Percentiles rank a stretch among this genome's conserved stretches.
phyloP scores from a whole-genome alignment of 1,140 invertebrate species.

The Grapholita molesta region DNA sequence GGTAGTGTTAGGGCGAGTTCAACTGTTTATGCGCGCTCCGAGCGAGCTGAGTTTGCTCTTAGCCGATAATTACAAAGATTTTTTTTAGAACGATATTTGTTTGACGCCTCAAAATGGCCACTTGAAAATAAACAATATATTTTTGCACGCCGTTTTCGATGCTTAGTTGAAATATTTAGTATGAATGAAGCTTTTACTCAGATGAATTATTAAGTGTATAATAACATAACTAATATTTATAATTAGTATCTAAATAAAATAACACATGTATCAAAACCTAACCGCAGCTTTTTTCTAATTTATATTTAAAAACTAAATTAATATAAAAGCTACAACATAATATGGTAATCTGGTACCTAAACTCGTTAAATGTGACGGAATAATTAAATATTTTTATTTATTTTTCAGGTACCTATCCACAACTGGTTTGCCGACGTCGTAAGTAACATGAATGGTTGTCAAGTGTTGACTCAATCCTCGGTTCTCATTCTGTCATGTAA shows the following conservation, averaged over 20 bases:
- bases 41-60: not conserved
- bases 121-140: too few relatives aligned
- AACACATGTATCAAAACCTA: too few relatives aligned
- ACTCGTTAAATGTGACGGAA: not conserved
- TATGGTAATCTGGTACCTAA: not conserved
- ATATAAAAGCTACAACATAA: too few relatives aligned
- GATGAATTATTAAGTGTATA: too few relatives aligned
- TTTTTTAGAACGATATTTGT: not conserved
- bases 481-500: constrained; percentile 8
- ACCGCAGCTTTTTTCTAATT: too few relatives aligned
- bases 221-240: too few relatives aligned
- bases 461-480: not conserved
- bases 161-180: too few relatives aligned
- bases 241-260: too few relatives aligned
- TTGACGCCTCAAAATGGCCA: not conserved
- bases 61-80: not conserved
- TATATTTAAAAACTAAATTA: too few relatives aligned
- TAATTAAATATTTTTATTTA: not conserved
- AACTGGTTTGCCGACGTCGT: not conserved
- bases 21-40: not conserved
- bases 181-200: too few relatives aligned
- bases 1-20: not conserved
- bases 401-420: not conserved
- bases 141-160: too few relatives aligned
- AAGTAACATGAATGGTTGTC: constrained; percentile 5